Conservation (phyloP, 2,113 vertebrate genomes). For the Triplophysa rosa region DNA sequence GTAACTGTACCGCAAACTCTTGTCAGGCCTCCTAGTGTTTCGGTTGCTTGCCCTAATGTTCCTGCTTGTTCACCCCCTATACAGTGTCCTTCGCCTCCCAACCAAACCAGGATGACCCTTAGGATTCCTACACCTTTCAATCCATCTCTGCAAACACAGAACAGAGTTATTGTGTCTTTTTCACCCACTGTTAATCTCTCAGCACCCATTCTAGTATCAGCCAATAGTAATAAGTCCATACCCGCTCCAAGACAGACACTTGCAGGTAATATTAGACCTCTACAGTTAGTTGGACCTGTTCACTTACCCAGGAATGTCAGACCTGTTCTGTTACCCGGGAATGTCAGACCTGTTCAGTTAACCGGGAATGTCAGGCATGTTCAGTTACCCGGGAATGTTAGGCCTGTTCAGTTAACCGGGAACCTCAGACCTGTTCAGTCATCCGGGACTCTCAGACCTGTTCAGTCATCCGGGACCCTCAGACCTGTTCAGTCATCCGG, state of each 20-base stretch:
- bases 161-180: conserved; percentile 11
- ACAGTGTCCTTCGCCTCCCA: neutral
- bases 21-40: conserved; percentile 7
- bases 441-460: too few relatives aligned
- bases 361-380: too few relatives aligned
- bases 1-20: conserved; percentile 23
- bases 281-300: neutral
- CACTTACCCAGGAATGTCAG: too few relatives aligned
- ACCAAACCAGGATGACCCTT: conserved; percentile 12
- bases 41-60: neutral
- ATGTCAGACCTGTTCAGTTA: too few relatives aligned
- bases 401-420: too few relatives aligned
- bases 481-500: too few relatives aligned
- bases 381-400: too few relatives aligned
- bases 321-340: too few relatives aligned
- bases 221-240: neutral
- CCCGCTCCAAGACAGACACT: neutral
- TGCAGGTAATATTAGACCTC: neutral
- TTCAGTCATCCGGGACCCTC: too few relatives aligned
- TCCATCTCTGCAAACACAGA: neutral
- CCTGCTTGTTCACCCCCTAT: neutral
- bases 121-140: conserved; percentile 4
- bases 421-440: too few relatives aligned
- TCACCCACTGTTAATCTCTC: conserved; percentile 23
- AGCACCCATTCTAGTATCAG: neutral